Base-by-base conservation (phyloP, 1,140 invertebrate species). In the Tribolium castaneum region DNA sequence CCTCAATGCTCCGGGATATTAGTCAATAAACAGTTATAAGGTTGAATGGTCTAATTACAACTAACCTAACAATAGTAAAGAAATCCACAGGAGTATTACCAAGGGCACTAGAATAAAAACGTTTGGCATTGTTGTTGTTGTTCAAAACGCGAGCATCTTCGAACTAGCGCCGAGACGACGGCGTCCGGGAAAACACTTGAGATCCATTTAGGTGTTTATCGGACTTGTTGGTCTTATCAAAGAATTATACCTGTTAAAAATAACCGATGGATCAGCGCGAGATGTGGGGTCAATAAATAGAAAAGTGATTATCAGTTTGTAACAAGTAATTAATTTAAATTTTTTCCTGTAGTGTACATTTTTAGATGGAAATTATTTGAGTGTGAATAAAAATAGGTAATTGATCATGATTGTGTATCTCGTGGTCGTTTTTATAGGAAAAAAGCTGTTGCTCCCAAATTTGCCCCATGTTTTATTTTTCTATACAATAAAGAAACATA, bases 71-170 rank as follows among this genome's bases (percentile, higher is more conserved):
- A n/a, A n/a, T n/a, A 77, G 12, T 10, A 80, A 49, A 49, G 73
- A 82, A 25, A 80, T 72, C 77, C 79, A 82, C 9, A 80, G 54
- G 73, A 71, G 39, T 12, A 79, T 30, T 39, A 78, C 30, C 6
- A 81, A 3, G 14, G 77, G 76, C 3, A 73, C 51, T 16, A 80
- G 16, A 19, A 80, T 34, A 22, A 80, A 76, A 52, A 34, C 66
- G 59, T 5, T n/a, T 66, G 5, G 59, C 59, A 66, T 66, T 16
- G 30, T 66, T 34, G 30, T 30, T 66, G 59, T 66, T 66, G 59
- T 66, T 66, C 2, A 35, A 66, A 10, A 35, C 59, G 9, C 25
- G 25, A 13, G 25, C 9, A 54, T 62, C 25, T 22, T 62, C 7
- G 12, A 62, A 62, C 35, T 66, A 66, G 59, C 59, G 59, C 16